A percentile compares a stretch with the other conserved stretches of the same genome.
Conservation (phyloP, 2,888 invertebrate genomes). For the Calameuta filiformis region DNA sequence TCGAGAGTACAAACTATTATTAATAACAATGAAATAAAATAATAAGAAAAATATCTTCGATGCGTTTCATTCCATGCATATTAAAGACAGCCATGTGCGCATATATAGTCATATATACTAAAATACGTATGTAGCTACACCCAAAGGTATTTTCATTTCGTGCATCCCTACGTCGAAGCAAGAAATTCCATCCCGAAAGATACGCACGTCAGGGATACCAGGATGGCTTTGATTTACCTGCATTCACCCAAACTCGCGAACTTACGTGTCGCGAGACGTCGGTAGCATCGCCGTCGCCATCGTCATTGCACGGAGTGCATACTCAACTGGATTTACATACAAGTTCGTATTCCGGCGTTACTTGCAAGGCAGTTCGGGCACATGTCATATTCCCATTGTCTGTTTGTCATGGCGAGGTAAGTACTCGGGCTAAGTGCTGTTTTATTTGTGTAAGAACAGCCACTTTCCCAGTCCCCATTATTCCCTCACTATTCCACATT, state of each 20-base stretch:
- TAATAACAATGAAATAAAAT: neutral
- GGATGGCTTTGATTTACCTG: slow-evolving; percentile 44
- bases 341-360: slow-evolving; percentile 52
- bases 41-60: neutral
- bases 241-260: slow-evolving; percentile 41
- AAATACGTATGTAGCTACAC: neutral
- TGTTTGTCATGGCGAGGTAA: slow-evolving; percentile 57
- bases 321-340: slow-evolving; percentile 58
- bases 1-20: slow-evolving; percentile 12
- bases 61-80: neutral
- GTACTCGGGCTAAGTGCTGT: slow-evolving; percentile 62
- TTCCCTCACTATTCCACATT: neutral
- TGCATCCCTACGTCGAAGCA: neutral
- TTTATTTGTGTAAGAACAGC: slow-evolving; percentile 65
- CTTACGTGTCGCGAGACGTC: slow-evolving; percentile 27
- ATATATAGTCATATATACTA: neutral
- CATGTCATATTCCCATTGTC: slow-evolving; percentile 65
- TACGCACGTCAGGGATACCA: slow-evolving; percentile 14
- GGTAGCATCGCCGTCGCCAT: slow-evolving; percentile 17
- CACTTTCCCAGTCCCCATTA: slow-evolving; percentile 50
- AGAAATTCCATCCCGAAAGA: neutral
- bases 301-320: slow-evolving; percentile 37
- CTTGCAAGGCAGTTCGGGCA: slow-evolving; percentile 48
- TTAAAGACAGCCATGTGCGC: neutral
- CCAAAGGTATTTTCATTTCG: neutral